Base-by-base conservation (phyloP, 1,140 invertebrate species). In the Drosophila teissieri region DNA sequence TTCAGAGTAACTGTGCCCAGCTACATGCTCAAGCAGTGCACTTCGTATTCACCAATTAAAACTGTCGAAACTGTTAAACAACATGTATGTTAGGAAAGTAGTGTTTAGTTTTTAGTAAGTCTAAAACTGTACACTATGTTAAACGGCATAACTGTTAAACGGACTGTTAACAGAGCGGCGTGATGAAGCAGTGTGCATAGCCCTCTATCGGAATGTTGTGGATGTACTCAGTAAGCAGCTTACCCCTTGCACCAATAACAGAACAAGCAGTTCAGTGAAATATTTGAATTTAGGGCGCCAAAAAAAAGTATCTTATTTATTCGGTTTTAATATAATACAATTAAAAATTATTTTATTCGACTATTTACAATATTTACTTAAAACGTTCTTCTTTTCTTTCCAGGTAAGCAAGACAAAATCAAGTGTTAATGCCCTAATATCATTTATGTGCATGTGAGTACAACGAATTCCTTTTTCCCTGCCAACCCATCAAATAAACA, bases 391-490 rank as follows among this genome's bases (percentile, higher is more conserved):
- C n/a, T 64, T 44, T 58, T 44, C 5, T 46, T 75, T n/a, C 1
- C 61, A 75, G 73, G 72, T 75, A 70, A 70, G 55, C 31, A 6
- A 15, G 0, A 27, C 14, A 49, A n/a, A n/a, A 39, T 4, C 0
- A 56, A 44, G 14, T 19, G 2, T 8, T 3, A 24, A 19, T 14
- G 17, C 1, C 10, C 1, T 54, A n/a, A 0, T 46, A 15, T 10
- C 17, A 24, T 7, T 39, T 24, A 14, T 46, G 48, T 46, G 49
- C 44, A 49, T 52, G 67, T 70, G 34, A 70, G 67, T 70, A 69
- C 22, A 7, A 7, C 15, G 6, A 14, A 3, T 22, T 14, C n/a
- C 6, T 22, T 48, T 39, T 14, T 19, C 17, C 49, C 48, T 4
- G 12, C 5, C 36, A n/a, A n/a, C 24, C 5, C 64, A 69, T 70